Conservation (phyloP, 2,797 vertebrate genomes). For the Pseudomugil tenellus region DNA sequence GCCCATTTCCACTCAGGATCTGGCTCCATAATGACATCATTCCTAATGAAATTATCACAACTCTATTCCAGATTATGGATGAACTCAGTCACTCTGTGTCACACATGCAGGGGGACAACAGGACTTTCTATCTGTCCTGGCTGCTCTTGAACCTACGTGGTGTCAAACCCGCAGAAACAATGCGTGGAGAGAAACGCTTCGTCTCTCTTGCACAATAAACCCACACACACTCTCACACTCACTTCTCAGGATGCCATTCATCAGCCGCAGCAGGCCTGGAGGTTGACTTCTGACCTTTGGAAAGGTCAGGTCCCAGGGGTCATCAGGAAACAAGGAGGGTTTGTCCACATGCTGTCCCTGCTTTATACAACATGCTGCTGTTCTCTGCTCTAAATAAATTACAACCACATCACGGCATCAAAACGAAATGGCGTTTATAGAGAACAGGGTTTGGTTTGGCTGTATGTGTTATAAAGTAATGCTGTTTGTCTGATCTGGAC, state of each 20-base stretch:
- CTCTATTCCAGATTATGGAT: conserved; percentile 47
- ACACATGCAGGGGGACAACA: conserved; percentile 21
- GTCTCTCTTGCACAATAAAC: conserved; percentile 6
- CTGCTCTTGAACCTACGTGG: conserved; percentile 31
- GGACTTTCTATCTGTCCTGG: conserved; percentile 12
- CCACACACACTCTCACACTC: conserved; percentile 19
- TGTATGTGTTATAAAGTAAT: neutral
- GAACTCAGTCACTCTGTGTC: conserved; percentile 8
- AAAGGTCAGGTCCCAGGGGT: conserved; percentile 77
- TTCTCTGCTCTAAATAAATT: too few relatives aligned
- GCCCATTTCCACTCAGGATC: conserved; percentile 43
- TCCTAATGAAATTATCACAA: conserved; percentile 60
- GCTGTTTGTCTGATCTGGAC: neutral
- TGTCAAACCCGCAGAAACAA: conserved; percentile 19
- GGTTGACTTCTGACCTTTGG: conserved; percentile 81
- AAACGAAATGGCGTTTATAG: too few relatives aligned
- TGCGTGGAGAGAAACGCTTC: conserved; percentile 31
- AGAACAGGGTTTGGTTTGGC: too few relatives aligned
- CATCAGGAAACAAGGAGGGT: conserved; percentile 51
- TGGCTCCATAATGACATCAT: conserved; percentile 54
- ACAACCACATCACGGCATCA: too few relatives aligned
- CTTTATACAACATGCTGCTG: neutral
- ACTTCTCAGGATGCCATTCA: conserved; percentile 73
- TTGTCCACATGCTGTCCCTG: conserved; percentile 28
- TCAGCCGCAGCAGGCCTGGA: conserved; percentile 77